These are phyloP conservation scores for Anthoscopus minutus DNA, from an alignment of 2,113 vertebrate species.

Conservation along the genomic window DNA sequence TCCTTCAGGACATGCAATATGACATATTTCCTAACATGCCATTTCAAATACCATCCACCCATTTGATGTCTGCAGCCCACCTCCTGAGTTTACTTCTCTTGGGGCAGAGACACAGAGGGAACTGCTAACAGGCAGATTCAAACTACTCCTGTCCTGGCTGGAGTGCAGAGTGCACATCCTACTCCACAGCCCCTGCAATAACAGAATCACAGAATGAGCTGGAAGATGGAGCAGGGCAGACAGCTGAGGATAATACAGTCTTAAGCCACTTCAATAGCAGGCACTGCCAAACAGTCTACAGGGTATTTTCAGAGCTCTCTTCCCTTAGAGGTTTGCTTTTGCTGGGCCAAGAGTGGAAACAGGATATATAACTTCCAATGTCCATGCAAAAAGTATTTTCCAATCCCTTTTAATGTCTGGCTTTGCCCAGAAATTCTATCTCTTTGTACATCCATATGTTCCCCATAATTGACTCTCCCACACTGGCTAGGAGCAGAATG, in stretches of 20 bases:
- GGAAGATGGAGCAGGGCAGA: not conserved
- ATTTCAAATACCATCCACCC: not conserved
- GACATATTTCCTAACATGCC: not conserved
- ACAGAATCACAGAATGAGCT: not conserved
- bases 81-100: not conserved
- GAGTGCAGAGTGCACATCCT: accelerated
- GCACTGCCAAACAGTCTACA: accelerated
- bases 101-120: not conserved
- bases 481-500: not conserved
- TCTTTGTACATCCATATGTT: not conserved
- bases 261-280: not conserved
- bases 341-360: not conserved
- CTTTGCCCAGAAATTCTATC: not conserved
- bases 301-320: not conserved
- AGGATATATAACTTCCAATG: not conserved
- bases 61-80: not conserved
- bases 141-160: accelerated
- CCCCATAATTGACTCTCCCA: not conserved
- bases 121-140: not conserved
- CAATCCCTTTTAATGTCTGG: not conserved
- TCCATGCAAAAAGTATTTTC: not conserved
- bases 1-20: not conserved
- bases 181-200: not conserved
- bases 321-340: not conserved
- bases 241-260: not conserved